Percentiles rank a stretch among this genome's conserved stretches.
These are phyloP conservation scores for Troglohyphantes excavatus DNA, from an alignment of 2,888 invertebrate genomes.

Conservation along the genomic window DNA sequence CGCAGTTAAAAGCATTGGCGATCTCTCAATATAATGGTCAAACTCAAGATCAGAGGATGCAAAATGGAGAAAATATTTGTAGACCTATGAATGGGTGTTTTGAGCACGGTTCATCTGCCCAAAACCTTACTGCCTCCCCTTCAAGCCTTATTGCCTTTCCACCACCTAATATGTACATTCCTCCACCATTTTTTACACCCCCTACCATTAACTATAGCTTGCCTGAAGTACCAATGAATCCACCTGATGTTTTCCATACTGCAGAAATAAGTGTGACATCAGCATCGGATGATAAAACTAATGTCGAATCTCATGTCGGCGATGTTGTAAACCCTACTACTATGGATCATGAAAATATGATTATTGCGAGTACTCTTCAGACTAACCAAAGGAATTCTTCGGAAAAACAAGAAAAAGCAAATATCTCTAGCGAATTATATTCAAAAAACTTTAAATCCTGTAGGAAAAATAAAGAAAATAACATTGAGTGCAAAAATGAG, in stretches of 20 bases:
- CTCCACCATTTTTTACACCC: neutral
- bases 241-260: neutral
- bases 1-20: neutral
- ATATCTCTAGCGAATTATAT: neutral
- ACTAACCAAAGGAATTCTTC: neutral
- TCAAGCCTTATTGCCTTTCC: slow-evolving; percentile 20
- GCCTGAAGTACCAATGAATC: neutral
- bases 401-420: neutral
- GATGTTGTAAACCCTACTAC: neutral
- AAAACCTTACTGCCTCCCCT: neutral
- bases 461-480: neutral
- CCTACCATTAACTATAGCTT: neutral
- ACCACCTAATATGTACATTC: slow-evolving; percentile 14
- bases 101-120: neutral
- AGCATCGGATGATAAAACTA: neutral
- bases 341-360: neutral
- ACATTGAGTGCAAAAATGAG: neutral
- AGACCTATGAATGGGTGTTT: neutral
- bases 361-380: neutral
- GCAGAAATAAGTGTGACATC: neutral
- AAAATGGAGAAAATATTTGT: neutral
- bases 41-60: neutral
- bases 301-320: neutral
- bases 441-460: neutral
- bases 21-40: neutral